Evolutionary conservation across 1,140 invertebrate genomes (phyloP).

Genomic region (Oncopodura yosiiana): DNA sequence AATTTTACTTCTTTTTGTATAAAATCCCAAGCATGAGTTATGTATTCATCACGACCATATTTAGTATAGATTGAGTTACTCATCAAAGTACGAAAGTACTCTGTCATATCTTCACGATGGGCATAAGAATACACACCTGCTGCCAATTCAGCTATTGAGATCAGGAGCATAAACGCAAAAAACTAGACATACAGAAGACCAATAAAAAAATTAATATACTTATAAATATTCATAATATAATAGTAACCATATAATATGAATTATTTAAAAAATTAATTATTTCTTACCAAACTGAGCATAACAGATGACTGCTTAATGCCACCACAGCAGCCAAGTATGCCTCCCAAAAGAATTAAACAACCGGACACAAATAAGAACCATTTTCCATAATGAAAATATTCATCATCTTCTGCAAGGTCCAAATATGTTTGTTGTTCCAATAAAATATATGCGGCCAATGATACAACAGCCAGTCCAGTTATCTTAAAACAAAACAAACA

Average conservation of each 20-base stretch:
- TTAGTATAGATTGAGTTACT: slow-evolving; percentile 38
- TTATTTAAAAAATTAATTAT: not conserved
- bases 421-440: slow-evolving; percentile 62
- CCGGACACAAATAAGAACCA: slow-evolving; percentile 70
- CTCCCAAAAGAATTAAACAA: slow-evolving; percentile 66
- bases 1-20: slow-evolving; percentile 54
- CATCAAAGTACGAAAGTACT: slow-evolving; percentile 47
- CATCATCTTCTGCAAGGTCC: slow-evolving; percentile 54
- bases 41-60: slow-evolving; percentile 52
- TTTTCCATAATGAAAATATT: slow-evolving; percentile 58
- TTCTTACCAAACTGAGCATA: slow-evolving; percentile 69
- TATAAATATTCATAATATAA: not conserved
- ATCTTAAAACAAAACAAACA: slow-evolving; percentile 47
- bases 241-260: not conserved
- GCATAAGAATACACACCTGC: slow-evolving; percentile 61
- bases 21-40: slow-evolving; percentile 56
- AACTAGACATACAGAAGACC: slow-evolving; percentile 43
- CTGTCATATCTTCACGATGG: slow-evolving; percentile 54
- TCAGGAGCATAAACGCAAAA: slow-evolving; percentile 61
- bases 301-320: slow-evolving; percentile 76
- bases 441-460: slow-evolving; percentile 63
- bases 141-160: slow-evolving; percentile 65
- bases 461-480: slow-evolving; percentile 56
- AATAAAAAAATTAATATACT: not conserved
- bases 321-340: slow-evolving; percentile 84